These are phyloP conservation scores for Coregonus suidteri DNA, from an alignment of 2,797 vertebrate genomes.

Conservation along the genomic window DNA sequence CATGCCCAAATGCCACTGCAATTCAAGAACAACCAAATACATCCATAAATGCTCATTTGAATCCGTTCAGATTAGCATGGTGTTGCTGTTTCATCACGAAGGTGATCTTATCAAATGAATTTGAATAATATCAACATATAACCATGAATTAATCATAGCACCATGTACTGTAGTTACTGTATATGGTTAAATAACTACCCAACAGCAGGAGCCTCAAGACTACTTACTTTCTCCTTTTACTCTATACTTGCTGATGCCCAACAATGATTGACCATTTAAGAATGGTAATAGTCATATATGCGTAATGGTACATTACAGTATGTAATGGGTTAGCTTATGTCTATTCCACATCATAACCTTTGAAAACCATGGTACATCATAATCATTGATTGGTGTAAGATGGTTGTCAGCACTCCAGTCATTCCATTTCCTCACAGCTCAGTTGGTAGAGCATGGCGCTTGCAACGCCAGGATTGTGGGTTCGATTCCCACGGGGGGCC, in stretches of 20 bases:
- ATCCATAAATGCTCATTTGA: constrained; percentile 18
- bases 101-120: constrained; percentile 3
- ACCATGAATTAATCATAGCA: constrained; percentile 12
- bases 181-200: neutral
- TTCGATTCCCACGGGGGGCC: no score
- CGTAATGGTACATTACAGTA: neutral
- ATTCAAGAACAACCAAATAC: neutral
- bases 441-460: no score
- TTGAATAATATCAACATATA: constrained; percentile 15
- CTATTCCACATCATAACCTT: neutral
- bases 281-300: neutral
- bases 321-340: neutral
- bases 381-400: neutral
- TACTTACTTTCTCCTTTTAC: neutral
- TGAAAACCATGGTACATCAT: neutral
- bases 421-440: neutral
- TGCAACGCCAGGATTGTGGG: no score
- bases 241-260: neutral
- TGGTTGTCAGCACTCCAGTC: neutral
- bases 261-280: neutral
- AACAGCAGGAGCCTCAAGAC: no score
- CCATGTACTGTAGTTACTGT: neutral
- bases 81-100: constrained; percentile 18
- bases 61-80: neutral
- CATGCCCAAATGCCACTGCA: neutral